Percentiles rank a stretch among this genome's conserved stretches.
Conservation (phyloP, 2,113 vertebrate genomes). For the Eptesicus fuscus region DNA sequence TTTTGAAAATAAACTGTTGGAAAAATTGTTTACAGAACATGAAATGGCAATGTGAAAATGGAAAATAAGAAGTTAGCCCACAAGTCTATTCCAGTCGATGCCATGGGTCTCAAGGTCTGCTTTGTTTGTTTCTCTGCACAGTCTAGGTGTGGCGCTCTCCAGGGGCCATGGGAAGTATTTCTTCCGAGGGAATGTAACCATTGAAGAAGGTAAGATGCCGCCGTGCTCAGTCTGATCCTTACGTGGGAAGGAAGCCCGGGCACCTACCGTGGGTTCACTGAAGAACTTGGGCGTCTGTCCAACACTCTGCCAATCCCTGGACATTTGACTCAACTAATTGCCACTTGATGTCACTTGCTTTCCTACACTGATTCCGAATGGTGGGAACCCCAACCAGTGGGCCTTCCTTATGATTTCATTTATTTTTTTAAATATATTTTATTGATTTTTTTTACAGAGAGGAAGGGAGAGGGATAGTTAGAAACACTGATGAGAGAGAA, state of each 20-base stretch:
- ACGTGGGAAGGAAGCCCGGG: not conserved
- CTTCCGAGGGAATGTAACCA: conserved; percentile 96
- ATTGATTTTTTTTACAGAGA: too few relatives aligned
- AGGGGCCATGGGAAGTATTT: conserved; percentile 97
- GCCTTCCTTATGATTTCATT: not conserved
- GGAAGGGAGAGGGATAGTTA: too few relatives aligned
- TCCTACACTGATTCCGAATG: not conserved
- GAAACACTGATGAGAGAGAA: too few relatives aligned
- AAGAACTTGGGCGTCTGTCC: not conserved
- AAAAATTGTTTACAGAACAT: conserved; percentile 64
- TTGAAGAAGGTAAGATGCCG: conserved; percentile 92
- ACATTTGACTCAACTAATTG: not conserved
- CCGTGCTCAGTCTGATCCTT: not conserved
- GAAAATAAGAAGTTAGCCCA: conserved; percentile 66
- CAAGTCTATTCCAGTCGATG: conserved; percentile 63
- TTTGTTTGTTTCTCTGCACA: conserved; percentile 85
- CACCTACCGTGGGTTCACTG: not conserved
- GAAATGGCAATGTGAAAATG: conserved; percentile 69
- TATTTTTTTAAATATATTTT: not conserved
- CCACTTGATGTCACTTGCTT: not conserved
- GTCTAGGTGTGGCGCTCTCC: conserved; percentile 97
- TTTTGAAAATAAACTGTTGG: conserved; percentile 72
- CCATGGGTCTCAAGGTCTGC: conserved; percentile 78
- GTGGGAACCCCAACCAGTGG: not conserved
- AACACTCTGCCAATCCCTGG: not conserved